Evolutionary conservation across 2,888 invertebrate species (phyloP), one percentile per base, ranked within the genome.

Genomic region (Drosophila robusta): DNA sequence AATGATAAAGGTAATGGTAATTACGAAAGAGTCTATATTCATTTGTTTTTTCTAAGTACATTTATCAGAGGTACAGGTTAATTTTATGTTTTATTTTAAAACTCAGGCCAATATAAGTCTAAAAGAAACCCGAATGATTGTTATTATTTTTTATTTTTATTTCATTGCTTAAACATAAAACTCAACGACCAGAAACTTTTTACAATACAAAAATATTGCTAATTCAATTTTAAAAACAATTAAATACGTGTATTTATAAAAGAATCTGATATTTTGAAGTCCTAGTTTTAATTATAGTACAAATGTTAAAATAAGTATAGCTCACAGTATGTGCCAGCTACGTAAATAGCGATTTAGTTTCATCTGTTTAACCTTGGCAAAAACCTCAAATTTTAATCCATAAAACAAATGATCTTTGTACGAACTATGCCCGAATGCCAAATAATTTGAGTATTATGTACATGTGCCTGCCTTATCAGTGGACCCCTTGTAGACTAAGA

Each of bases 401-500:
- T 3, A 9, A 29, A 9, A 29, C 9, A 18, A 32, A 9, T 18
- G 14, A 41, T 41, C 4, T 18, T 18, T 3, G 6, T 16, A 7
- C 12, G 26, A 39, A 14, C 12, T 8, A 16, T 9, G 3, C 12
- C 26, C 26, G 12, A 34, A 34, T 12, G 34, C 4, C n/a, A 12
- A 52, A 18, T 47, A 41, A 18, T 58, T 22, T 16, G 34, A 12
- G 12, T 34, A 34, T 12, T 12, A 12, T 34, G 12, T 11, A 3
- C 34, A 32, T 29, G 26, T 29, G 26, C 4, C 32, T 32, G 32
- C 6, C 51, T 61, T 45, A 65, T 65, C 62, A 22, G 39, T 24
- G 34, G 34, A 51, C 61, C 61, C 46, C 51, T 45, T 41, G 42
- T 34, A 44, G 42, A 24, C 47, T 29, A 8, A 49, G 39, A 54